A percentile compares a stretch with the other conserved stretches of the same genome.
Conservation (phyloP, 2,113 vertebrate species). For the Gopherus flavomarginatus region DNA sequence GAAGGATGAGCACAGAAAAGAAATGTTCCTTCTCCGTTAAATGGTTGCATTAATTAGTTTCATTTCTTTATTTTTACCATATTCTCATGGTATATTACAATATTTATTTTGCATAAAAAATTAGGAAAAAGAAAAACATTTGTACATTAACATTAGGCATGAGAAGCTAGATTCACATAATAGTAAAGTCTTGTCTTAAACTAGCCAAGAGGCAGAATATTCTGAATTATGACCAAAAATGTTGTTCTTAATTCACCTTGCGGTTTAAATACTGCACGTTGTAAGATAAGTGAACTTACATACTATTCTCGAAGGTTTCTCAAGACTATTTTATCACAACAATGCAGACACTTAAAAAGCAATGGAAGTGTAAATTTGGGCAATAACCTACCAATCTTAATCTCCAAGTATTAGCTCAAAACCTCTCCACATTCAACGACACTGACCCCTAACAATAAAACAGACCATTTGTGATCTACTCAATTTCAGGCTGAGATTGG, state of each 20-base stretch:
- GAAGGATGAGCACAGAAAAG: not conserved
- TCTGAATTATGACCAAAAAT: conserved; percentile 4
- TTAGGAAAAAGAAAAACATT: conserved; percentile 7
- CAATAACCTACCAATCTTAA: conserved; percentile 2
- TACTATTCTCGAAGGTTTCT: conserved; percentile 50
- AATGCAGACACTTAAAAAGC: conserved; percentile 38
- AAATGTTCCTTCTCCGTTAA: not conserved
- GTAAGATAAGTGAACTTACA: conserved; percentile 36
- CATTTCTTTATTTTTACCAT: not conserved
- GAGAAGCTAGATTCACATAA: conserved; percentile 20
- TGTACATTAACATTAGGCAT: not conserved
- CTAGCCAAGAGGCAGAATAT: conserved; percentile 30
- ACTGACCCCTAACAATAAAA: not conserved
- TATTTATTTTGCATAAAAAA: conserved; percentile 29
- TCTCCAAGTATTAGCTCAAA: not conserved
- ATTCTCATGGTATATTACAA: not conserved
- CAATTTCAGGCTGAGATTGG: not conserved
- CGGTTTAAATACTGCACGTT: conserved; percentile 19
- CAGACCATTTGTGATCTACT: not conserved
- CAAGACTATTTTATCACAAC: conserved; percentile 50
- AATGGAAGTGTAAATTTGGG: conserved; percentile 11
- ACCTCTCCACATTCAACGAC: not conserved
- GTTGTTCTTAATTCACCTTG: conserved; percentile 46
- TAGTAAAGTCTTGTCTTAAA: conserved; percentile 28
- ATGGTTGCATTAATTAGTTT: not conserved